Evolutionary conservation across 1,140 invertebrate genomes (phyloP).

Genomic region (Nephotettix cincticeps): DNA sequence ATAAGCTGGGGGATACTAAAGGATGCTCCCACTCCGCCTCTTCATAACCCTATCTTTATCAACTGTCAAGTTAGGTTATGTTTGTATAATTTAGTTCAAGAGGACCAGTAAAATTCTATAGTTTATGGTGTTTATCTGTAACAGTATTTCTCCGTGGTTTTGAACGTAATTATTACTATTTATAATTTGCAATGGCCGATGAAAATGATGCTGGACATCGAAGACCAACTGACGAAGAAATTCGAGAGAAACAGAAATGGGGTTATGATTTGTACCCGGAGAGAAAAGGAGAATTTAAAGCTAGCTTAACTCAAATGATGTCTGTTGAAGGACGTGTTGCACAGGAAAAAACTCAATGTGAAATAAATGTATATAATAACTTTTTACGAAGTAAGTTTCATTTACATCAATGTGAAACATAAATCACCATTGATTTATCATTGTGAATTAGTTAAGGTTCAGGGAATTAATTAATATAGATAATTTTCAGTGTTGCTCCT

Average conservation of each 20-base stretch:
- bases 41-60: too few species aligned
- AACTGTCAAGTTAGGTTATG: too few species aligned
- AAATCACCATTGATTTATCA: neutral
- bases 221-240: slow-evolving; percentile 4
- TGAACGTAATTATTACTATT: too few species aligned
- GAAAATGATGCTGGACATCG: neutral
- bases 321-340: slow-evolving; percentile 64
- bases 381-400: slow-evolving; percentile 66
- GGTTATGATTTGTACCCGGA: slow-evolving; percentile 88
- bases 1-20: too few species aligned
- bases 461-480: neutral
- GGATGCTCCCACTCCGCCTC: too few species aligned
- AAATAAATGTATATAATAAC: slow-evolving; percentile 74
- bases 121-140: too few species aligned
- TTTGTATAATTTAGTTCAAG: too few species aligned
- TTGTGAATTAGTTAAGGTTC: neutral
- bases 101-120: too few species aligned
- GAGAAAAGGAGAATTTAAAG: slow-evolving; percentile 61
- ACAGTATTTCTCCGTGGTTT: too few species aligned
- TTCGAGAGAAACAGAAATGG: slow-evolving; percentile 39
- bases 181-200: neutral
- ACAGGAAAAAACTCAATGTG: slow-evolving; percentile 74
- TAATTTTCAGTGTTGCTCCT: neutral
- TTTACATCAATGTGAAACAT: neutral
- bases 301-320: slow-evolving; percentile 56